Percentiles rank a stretch among this genome's conserved stretches.
These are phyloP conservation scores for Phorcus lineatus DNA, from an alignment of 2,888 invertebrate species.

Conservation along the genomic window DNA sequence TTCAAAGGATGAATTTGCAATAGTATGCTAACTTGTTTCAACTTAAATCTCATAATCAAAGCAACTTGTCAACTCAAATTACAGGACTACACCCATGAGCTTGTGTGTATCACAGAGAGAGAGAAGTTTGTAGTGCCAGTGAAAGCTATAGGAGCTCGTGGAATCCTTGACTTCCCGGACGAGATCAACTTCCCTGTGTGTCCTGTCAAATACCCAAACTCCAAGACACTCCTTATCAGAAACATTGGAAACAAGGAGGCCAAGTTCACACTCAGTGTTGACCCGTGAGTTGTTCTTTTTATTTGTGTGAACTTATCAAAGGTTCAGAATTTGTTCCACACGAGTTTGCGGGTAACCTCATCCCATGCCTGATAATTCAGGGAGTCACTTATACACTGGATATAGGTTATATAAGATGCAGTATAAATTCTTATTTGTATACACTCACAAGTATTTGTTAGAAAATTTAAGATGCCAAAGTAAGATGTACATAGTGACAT, in stretches of 20 bases:
- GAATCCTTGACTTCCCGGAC: slow-evolving; percentile 81
- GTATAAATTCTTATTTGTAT: too few species aligned
- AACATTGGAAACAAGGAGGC: slow-evolving; percentile 79
- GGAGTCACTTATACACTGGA: too few species aligned
- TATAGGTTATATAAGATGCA: too few species aligned
- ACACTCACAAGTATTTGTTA: too few species aligned
- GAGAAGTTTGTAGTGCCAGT: slow-evolving; percentile 76
- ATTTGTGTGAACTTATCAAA: background rate
- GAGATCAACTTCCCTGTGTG: slow-evolving; percentile 77
- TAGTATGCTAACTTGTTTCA: background rate
- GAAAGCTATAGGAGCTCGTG: slow-evolving; percentile 79
- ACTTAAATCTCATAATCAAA: background rate
- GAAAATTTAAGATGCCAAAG: background rate
- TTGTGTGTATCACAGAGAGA: slow-evolving; percentile 75
- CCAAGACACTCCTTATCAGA: slow-evolving; percentile 78
- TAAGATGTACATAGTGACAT: too few species aligned
- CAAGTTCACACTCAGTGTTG: slow-evolving; percentile 76
- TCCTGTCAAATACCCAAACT: slow-evolving; percentile 78
- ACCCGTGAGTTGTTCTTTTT: slow-evolving; percentile 75
- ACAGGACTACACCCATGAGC: slow-evolving; percentile 75
- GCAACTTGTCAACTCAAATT: background rate
- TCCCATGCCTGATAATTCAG: too few species aligned
- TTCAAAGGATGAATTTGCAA: background rate
- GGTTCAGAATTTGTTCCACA: background rate
- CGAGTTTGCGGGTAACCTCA: too few species aligned